A percentile compares a stretch with the other conserved stretches of the same genome.
phyloP scores from a whole-genome alignment of 2,888 invertebrate genomes.

The Cremastinae sp. region DNA sequence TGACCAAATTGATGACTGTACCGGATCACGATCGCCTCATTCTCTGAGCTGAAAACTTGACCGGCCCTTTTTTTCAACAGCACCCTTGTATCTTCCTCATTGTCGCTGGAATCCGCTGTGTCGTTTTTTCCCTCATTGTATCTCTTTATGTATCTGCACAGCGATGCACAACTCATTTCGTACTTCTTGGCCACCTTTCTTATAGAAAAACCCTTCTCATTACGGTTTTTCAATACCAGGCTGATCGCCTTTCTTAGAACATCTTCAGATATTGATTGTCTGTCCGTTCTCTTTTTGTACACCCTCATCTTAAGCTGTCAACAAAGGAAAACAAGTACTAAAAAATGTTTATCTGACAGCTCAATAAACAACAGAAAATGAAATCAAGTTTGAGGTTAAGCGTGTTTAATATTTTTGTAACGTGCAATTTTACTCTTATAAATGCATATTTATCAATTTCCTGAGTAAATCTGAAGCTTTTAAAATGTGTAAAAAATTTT shows the following conservation, averaged over 20 bases:
- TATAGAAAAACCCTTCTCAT: constrained; percentile 45
- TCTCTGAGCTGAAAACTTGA: constrained; percentile 40
- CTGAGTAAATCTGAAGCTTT: too few relatives aligned
- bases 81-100: constrained; percentile 22
- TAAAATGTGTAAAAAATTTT: too few relatives aligned
- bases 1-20: constrained; percentile 41
- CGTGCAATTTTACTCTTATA: too few relatives aligned
- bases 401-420: too few relatives aligned
- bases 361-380: too few relatives aligned
- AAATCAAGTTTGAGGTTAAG: too few relatives aligned
- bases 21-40: constrained; percentile 39
- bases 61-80: constrained; percentile 34
- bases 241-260: constrained; percentile 38
- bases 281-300: constrained; percentile 48
- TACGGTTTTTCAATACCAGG: constrained; percentile 42
- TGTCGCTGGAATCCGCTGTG: constrained; percentile 32
- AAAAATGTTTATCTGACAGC: not conserved
- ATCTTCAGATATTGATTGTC: constrained; percentile 40
- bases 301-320: constrained; percentile 40
- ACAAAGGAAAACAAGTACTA: not conserved
- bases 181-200: constrained; percentile 44
- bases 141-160: constrained; percentile 40
- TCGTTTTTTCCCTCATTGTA: constrained; percentile 25
- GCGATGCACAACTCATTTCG: constrained; percentile 38
- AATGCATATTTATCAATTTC: too few relatives aligned